Evolutionary conservation across 2,888 invertebrate species (phyloP), one percentile per base, ranked within the genome.

Genomic region (Hololepta plana): DNA sequence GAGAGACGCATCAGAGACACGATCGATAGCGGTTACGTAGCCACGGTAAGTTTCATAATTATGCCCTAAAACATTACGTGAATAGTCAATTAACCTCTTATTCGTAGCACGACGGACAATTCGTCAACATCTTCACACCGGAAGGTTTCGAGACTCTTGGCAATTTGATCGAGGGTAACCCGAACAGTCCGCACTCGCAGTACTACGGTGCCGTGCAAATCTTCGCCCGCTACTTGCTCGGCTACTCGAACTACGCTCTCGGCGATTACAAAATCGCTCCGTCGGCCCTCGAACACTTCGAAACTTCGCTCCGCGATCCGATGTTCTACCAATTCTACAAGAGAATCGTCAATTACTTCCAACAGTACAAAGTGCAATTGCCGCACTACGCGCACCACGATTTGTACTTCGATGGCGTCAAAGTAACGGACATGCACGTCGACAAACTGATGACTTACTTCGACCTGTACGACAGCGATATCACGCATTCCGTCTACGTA

Each of bases 401-500:
- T 33, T 53, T 79, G 16, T 40, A 59, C 23, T 51, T 64, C 33
- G 64, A 68, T 7, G 67, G 68, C 13, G 71, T 79, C 2, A 47
- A 52, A 24, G 62, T 80, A 34, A 53, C 68, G 36, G 62, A 64
- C 33, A 67, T 77, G 13, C 60, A 69, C 4, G 60, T 72, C 31
- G 70, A 68, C 39, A 64, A 68, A 30, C 50, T 79, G 20, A 53
- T 65, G 14, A 79, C 79, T 12, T 74, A 64, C 58, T 74, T 73
- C 48, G 74, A 74, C 37, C 45, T 72, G 34, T 62, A 58, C 42
- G 64, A 67, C 43, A 47, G 67, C 29, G 71, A 73, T 40, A 55
- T 77, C 4, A 63, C 60, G 34, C 62, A 63, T 37, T 60, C 56
- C 21, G 47, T 71, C 9, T 51, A 56, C 27, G 48, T 57, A 38